Evolutionary conservation across 2,888 invertebrate genomes (phyloP), one percentile per base, ranked within the genome.

Genomic region (Drosophila hamatofila): DNA sequence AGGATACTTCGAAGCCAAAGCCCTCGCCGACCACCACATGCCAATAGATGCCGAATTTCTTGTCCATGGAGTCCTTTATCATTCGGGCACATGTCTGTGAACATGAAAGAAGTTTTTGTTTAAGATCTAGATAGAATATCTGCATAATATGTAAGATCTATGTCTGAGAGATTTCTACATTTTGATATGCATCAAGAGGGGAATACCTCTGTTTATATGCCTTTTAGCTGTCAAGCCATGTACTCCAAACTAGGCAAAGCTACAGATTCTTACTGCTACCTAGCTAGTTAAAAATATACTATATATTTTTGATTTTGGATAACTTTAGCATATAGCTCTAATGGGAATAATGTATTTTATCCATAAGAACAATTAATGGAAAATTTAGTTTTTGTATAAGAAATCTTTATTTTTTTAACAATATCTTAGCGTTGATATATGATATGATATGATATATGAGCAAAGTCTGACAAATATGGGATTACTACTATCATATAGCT

Each of bases 1-100:
- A 97, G 2, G 97, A 97, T 71, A 98, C 95, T 92, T 98, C 97
- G 93, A 98, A 98, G 51, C 98, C 98, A 12, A 90, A 88, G n/a
- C 90, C 97, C 94, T 99, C 98, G 8, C 99, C 99, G 6, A 99
- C 96, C 0, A 98, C 96, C n/a, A 96, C 97, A 93, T 98, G 97
- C 95, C 98, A 98, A 68, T 97, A 96, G 0, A 97, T 96, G 4
- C 98, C 98, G 93, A 97, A 98, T 92, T 97, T 98, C 93, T 98
- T 98, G 93, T 99, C 99, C 96, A 99, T 96, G 51, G 95, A 95
- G 88, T 99, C 98, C 93, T 99, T 99, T 62, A 99, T 97, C 95
- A 97, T 96, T 83, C 95, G 96, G n/a, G 99, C 98, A 0, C 98
- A 98, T n/a, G 65, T 3, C 80, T 95, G 94, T 95, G 21, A 12